These are phyloP conservation scores for Eristalinus sepulchralis DNA, from an alignment of 2,888 invertebrate species.

Conservation along the genomic window DNA sequence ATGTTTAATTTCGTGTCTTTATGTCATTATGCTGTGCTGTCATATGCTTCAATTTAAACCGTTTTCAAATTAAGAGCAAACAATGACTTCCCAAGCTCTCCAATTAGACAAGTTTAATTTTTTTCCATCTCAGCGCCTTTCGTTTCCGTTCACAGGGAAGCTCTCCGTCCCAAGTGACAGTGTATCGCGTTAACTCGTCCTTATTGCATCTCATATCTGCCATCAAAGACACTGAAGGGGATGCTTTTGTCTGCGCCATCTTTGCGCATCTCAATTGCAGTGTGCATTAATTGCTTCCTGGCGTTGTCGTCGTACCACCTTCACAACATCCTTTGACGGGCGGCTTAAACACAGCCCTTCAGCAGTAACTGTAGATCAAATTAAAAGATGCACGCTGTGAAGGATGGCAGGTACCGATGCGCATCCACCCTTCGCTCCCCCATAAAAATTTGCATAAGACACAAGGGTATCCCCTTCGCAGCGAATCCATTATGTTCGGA, in stretches of 20 bases:
- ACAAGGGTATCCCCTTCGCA: not conserved
- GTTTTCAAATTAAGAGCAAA: no score
- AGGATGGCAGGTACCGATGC: not conserved
- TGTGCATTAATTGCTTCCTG: not conserved
- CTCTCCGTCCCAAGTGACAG: not conserved
- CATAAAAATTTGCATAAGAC: not conserved
- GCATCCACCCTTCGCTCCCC: not conserved
- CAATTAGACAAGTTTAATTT: no score
- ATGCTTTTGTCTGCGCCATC: not conserved
- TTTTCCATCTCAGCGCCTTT: not conserved
- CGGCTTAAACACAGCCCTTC: not conserved
- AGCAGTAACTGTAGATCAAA: not conserved
- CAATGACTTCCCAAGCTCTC: no score
- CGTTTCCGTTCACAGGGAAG: not conserved
- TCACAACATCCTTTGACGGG: not conserved
- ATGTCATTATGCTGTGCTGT: no score
- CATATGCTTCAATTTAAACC: no score
- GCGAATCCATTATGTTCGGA: not conserved
- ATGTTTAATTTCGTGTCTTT: no score
- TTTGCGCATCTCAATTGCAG: not conserved
- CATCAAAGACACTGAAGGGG: not conserved
- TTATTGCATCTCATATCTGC: not conserved
- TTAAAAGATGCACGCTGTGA: not conserved
- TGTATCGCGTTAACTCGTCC: not conserved
- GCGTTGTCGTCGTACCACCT: not conserved